Percentiles rank a stretch among this genome's conserved stretches.
phyloP scores from a whole-genome alignment of 2,888 invertebrate genomes.

The Timandra comae region DNA sequence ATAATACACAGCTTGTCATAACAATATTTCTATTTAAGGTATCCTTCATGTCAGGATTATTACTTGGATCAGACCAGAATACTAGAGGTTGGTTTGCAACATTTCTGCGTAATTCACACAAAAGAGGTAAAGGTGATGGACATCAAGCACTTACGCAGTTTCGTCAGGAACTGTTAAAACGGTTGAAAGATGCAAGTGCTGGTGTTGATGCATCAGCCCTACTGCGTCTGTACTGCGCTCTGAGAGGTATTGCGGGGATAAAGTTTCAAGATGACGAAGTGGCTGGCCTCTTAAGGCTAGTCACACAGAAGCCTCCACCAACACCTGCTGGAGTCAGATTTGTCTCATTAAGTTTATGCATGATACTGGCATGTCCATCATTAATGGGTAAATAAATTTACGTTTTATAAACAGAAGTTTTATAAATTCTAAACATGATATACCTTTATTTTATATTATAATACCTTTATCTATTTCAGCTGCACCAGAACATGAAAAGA shows the following conservation, averaged over 20 bases:
- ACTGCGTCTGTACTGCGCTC: slow-evolving; percentile 91
- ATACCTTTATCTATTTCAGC: too few relatives aligned
- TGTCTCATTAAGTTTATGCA: slow-evolving; percentile 93
- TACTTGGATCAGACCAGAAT: slow-evolving; percentile 92
- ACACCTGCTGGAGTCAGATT: slow-evolving; percentile 95
- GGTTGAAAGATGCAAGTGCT: slow-evolving; percentile 82
- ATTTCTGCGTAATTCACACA: slow-evolving; percentile 91
- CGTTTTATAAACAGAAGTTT: too few relatives aligned
- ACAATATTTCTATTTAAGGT: slow-evolving; percentile 68
- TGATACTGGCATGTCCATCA: slow-evolving; percentile 95
- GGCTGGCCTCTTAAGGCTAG: slow-evolving; percentile 85
- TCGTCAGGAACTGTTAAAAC: slow-evolving; percentile 84
- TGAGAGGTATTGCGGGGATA: slow-evolving; percentile 93
- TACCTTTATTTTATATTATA: too few relatives aligned
- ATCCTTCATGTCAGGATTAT: slow-evolving; percentile 90
- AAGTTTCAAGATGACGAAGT: slow-evolving; percentile 96
- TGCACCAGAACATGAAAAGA: slow-evolving; percentile 86
- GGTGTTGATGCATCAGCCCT: slow-evolving; percentile 92
- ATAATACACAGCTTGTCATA: too few relatives aligned
- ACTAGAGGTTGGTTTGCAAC: slow-evolving; percentile 95
- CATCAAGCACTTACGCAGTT: slow-evolving; percentile 81
- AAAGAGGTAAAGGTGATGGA: slow-evolving; percentile 85
- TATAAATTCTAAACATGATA: too few relatives aligned
- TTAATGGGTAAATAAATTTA: slow-evolving; percentile 79
- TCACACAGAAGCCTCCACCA: slow-evolving; percentile 92